Evolutionary conservation across 2,888 invertebrate genomes (phyloP), one percentile per base, ranked within the genome.

Genomic region (Erebia ligea): DNA sequence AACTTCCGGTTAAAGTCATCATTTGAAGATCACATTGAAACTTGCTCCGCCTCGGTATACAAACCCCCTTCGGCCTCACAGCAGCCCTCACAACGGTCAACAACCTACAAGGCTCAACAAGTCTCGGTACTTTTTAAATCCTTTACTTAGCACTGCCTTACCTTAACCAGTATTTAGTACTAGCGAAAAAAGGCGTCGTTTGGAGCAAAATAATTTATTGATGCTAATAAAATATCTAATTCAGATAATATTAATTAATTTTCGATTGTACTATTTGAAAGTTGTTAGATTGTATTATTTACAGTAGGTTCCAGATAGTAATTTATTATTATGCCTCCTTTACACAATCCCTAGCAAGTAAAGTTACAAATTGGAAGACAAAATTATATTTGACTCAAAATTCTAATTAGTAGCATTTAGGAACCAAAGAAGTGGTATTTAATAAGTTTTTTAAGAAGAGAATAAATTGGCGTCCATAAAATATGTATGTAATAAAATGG

Each of bases 51-150:
- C 85, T 86, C 86, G 78, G 77, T 79, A 76, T 79, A 76, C 81
- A 80, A 84, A 84, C 84, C 86, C 84, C 89, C 89, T 87, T 84
- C 88, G 88, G 91, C 90, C 86, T 86, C 89, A 90, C 87, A 84
- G 90, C 91, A 88, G 88, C 86, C 88, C 83, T 75, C 83, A 86
- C 90, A 85, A 83, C 89, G 89, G 86, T 86, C 90, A 79, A 86
- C 88, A 85, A 81, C 80, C 82, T 81, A 81, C 86, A 86, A 86
- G 86, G 89, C 92, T 87, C 92, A 91, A 86, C 91, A 90, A 87
- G 84, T 90, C 85, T 92, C 90, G 92, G 92, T 93, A 93, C 90
- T 90, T 86, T 92, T 92, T 92, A 78, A 87, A 91, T 91, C 91
- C 92, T 92, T 87, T 92, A 88, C 83, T 92, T 91, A 91, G 90